phyloP scores from a whole-genome alignment of 2,113 vertebrate species.

The Microtus montanus region DNA sequence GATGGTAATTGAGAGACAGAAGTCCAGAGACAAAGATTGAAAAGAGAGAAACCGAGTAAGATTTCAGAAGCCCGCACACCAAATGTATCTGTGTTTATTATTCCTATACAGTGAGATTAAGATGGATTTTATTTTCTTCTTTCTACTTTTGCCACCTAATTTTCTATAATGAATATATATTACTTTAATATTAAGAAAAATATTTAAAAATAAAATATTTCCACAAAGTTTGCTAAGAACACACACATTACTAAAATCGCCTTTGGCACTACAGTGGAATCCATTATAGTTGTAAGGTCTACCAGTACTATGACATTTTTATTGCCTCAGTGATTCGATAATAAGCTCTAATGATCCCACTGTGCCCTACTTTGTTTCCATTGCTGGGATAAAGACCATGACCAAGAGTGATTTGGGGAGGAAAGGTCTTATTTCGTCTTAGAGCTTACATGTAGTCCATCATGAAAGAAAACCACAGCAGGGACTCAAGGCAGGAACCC shows the following conservation, averaged over 20 bases:
- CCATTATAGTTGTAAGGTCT: neutral
- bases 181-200: neutral
- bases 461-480: neutral
- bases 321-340: slow-evolving; percentile 22
- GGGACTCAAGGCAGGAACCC: neutral
- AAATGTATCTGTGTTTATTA: neutral
- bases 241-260: neutral
- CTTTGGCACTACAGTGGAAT: slow-evolving; percentile 12
- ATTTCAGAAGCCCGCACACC: neutral
- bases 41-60: neutral
- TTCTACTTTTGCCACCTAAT: neutral
- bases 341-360: neutral
- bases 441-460: neutral
- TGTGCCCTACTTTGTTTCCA: neutral
- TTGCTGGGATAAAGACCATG: neutral
- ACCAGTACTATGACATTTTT: neutral
- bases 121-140: slow-evolving; percentile 52
- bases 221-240: neutral
- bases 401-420: neutral
- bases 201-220: slow-evolving; percentile 33
- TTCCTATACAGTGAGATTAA: neutral
- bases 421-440: neutral
- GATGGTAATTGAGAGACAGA: neutral
- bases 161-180: slow-evolving; percentile 37
- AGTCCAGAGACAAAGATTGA: neutral